Percentiles rank a stretch among this genome's conserved stretches.
Conservation (phyloP, 2,888 invertebrate genomes). For the Drosophila nr. fundita region DNA sequence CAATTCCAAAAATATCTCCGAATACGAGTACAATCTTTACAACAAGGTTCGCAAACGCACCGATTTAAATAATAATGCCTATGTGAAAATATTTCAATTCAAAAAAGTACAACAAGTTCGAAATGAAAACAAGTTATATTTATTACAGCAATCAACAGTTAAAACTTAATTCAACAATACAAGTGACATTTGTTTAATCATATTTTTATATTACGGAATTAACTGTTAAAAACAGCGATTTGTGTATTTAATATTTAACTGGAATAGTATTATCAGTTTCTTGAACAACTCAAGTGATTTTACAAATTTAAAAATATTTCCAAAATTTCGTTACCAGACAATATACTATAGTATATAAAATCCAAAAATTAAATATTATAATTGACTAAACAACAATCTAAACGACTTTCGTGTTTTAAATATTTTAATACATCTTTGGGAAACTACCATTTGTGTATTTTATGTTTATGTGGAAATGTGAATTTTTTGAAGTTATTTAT, state of each 20-base stretch:
- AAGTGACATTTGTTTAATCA: background rate
- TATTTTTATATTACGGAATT: background rate
- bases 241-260: background rate
- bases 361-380: background rate
- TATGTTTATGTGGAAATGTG: background rate
- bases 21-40: constrained; percentile 88
- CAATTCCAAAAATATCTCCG: constrained; percentile 87
- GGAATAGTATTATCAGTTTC: background rate
- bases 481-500: background rate
- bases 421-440: background rate
- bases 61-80: background rate
- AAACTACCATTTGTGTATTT: background rate
- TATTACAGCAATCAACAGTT: background rate
- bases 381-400: background rate
- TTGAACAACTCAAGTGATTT: background rate
- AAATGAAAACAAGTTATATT: background rate
- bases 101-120: background rate
- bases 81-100: background rate
- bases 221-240: background rate
- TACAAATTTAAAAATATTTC: background rate
- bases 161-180: background rate
- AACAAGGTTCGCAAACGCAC: constrained; percentile 85
- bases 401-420: background rate
- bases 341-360: background rate
- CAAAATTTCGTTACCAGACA: background rate